These are phyloP conservation scores for Eupithecia dodoneata DNA, from an alignment of 2,888 invertebrate species.

Conservation along the genomic window DNA sequence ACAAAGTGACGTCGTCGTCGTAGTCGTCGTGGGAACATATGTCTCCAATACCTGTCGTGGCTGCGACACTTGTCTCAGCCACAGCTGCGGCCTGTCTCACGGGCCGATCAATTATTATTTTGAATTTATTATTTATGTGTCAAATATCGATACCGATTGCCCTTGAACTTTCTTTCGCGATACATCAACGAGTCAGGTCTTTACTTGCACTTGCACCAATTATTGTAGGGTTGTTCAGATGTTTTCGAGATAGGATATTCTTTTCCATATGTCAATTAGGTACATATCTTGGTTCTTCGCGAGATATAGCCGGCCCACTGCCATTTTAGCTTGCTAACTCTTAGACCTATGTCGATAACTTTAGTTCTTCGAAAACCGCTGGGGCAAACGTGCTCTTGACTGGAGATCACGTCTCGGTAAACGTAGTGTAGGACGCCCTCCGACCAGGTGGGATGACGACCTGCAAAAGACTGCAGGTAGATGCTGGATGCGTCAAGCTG, in stretches of 20 bases:
- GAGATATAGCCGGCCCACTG: too few relatives aligned
- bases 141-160: slow-evolving; percentile 51
- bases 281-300: too few relatives aligned
- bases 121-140: slow-evolving; percentile 60
- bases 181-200: slow-evolving; percentile 29
- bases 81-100: slow-evolving; percentile 68
- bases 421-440: too few relatives aligned
- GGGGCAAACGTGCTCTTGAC: too few relatives aligned
- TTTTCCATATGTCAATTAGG: not conserved
- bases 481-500: too few relatives aligned
- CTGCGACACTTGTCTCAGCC: not conserved
- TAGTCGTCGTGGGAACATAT: slow-evolving; percentile 18
- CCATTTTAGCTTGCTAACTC: too few relatives aligned
- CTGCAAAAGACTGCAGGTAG: too few relatives aligned
- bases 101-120: slow-evolving; percentile 58
- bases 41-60: slow-evolving; percentile 11
- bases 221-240: not conserved
- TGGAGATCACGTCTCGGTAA: too few relatives aligned
- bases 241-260: not conserved
- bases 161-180: slow-evolving; percentile 70
- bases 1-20: not conserved
- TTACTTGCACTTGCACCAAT: not conserved
- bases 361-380: too few relatives aligned
- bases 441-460: too few relatives aligned
- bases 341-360: too few relatives aligned